Evolutionary conservation across 1,140 invertebrate species (phyloP).

Genomic region (Paracyclopina nana): DNA sequence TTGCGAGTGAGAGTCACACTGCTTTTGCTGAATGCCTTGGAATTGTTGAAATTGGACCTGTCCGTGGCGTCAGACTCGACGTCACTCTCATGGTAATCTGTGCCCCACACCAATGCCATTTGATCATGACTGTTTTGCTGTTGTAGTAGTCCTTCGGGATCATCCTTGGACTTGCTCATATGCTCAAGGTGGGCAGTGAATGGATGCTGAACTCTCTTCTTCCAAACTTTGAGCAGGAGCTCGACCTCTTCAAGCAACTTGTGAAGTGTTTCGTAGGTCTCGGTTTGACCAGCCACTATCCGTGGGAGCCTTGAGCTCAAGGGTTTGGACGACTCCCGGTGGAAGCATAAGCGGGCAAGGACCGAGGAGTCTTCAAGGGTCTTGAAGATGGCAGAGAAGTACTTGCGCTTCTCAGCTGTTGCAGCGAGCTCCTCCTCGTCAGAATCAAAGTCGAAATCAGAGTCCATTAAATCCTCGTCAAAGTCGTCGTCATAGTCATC

Average conservation of each 20-base stretch:
- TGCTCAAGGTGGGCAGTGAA: constrained; percentile 2
- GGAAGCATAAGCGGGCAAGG: background rate
- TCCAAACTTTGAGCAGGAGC: background rate
- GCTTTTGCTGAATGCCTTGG: no score
- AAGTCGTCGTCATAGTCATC: no score
- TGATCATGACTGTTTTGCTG: no score
- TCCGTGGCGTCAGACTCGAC: no score
- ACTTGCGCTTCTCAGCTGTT: no score
- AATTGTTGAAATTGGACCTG: no score
- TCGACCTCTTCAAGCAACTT: background rate
- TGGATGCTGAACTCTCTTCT: background rate
- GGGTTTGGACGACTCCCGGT: background rate
- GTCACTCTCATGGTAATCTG: no score
- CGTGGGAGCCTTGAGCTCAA: no score
- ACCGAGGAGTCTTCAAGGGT: background rate
- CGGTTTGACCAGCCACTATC: background rate
- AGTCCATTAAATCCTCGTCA: background rate
- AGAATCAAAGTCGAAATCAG: background rate
- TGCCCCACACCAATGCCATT: no score
- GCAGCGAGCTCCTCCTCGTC: constrained; percentile 1
- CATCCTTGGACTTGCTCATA: no score
- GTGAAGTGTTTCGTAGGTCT: background rate
- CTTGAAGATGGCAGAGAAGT: background rate
- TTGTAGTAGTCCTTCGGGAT: no score
- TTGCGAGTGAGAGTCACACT: background rate